These are phyloP conservation scores for Mormyrops boulengeri DNA, from an alignment of 2,797 vertebrate species.

Conservation along the genomic window DNA sequence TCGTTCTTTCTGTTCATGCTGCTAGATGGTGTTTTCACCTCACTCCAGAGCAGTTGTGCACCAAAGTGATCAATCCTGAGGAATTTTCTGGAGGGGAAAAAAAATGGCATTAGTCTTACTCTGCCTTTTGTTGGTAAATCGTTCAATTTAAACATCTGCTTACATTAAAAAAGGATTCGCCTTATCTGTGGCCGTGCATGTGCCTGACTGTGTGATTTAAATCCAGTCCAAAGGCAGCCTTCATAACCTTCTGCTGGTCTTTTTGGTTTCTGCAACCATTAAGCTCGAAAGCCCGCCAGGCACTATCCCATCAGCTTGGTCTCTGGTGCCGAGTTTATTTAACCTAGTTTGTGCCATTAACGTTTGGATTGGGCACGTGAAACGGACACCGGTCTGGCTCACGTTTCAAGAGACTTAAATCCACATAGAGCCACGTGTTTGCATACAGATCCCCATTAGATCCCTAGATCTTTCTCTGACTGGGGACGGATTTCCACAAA, in stretches of 20 bases:
- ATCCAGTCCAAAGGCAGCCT: no score
- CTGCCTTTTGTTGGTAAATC: background rate
- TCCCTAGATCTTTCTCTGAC: background rate
- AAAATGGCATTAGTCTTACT: background rate
- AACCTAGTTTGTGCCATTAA: background rate
- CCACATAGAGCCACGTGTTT: background rate
- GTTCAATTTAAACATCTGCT: background rate
- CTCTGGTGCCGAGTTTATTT: background rate
- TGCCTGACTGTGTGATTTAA: background rate
- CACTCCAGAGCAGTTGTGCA: background rate
- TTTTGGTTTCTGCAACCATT: background rate
- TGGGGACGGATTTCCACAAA: background rate
- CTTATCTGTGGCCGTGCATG: background rate
- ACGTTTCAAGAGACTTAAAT: background rate
- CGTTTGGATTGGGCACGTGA: background rate
- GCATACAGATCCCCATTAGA: background rate
- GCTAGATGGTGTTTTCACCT: background rate
- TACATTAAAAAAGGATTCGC: background rate
- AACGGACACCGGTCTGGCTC: background rate
- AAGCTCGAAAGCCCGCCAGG: background rate
- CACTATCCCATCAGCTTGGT: background rate
- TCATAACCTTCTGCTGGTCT: background rate
- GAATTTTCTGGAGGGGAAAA: background rate
- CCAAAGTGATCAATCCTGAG: background rate
- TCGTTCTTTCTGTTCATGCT: background rate